Evolutionary conservation across 1,140 invertebrate genomes (phyloP).

Genomic region (Hermetia illucens): DNA sequence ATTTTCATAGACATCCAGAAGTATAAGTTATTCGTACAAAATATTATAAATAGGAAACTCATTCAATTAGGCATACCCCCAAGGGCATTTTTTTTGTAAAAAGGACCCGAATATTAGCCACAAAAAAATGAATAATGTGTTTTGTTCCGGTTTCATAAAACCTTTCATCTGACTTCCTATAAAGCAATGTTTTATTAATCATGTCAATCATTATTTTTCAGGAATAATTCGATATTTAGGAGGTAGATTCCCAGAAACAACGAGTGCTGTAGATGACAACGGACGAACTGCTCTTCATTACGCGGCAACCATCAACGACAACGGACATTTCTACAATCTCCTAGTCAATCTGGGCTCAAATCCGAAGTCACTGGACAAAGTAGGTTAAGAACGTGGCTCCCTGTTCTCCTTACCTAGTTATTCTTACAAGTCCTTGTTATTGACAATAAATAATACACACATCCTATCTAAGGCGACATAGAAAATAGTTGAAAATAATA

Average conservation of each 20-base stretch:
- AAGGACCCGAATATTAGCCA: no score
- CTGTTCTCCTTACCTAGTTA: no score
- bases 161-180: no score
- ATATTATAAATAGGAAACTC: background rate
- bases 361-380: constrained; percentile 65
- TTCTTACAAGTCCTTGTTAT: no score
- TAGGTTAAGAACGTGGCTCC: constrained; percentile 33
- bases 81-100: no score
- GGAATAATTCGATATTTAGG: constrained; percentile 44
- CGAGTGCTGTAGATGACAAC: constrained; percentile 56
- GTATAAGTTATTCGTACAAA: no score
- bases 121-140: no score
- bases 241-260: constrained; percentile 72
- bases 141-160: no score
- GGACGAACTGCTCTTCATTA: constrained; percentile 85
- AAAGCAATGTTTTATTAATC: no score
- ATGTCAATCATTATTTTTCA: no score
- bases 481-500: background rate
- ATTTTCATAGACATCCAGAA: no score
- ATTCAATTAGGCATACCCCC: background rate
- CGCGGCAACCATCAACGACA: constrained; percentile 69
- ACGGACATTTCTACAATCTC: constrained; percentile 77
- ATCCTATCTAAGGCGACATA: constrained; percentile 4
- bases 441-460: no score
- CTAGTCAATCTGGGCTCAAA: constrained; percentile 74